Conservation (phyloP, 2,113 vertebrate species). For the Elachura formosa region DNA sequence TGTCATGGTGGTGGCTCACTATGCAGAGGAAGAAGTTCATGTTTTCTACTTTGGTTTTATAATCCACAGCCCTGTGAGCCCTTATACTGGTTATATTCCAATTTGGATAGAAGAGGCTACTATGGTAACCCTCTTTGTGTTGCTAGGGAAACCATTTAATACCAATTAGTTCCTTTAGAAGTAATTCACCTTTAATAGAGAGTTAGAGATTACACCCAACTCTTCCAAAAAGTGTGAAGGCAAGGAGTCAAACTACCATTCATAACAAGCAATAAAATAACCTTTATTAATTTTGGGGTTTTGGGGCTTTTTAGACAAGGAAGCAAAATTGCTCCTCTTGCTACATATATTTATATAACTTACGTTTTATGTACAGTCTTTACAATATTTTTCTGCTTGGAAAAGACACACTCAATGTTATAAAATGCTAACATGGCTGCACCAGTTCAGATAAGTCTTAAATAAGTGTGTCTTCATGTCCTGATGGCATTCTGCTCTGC, state of each 20-base stretch:
- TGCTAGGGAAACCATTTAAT: conserved; percentile 24
- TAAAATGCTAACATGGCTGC: not conserved
- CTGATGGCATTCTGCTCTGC: rapidly evolving
- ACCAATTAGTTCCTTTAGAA: conserved; percentile 10
- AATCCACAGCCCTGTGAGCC: not conserved
- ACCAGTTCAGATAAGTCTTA: not conserved
- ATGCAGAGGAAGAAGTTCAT: not conserved
- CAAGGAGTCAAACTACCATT: not conserved
- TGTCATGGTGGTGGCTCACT: not conserved
- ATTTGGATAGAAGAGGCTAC: not conserved
- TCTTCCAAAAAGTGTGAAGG: not conserved
- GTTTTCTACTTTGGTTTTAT: not conserved
- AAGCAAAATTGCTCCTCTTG: not conserved
- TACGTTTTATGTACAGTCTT: not conserved
- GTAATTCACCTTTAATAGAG: not conserved
- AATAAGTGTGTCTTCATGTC: not conserved
- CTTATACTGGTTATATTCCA: not conserved
- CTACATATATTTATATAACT: not conserved
- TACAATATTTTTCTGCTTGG: not conserved
- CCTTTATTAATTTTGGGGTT: rapidly evolving
- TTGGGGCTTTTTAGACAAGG: not conserved
- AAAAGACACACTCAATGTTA: not conserved
- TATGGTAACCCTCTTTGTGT: conserved; percentile 32
- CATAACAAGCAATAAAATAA: not conserved
- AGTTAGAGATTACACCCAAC: not conserved